Base-by-base conservation (phyloP, 2,888 invertebrate genomes). In the Gortyna flavago region DNA sequence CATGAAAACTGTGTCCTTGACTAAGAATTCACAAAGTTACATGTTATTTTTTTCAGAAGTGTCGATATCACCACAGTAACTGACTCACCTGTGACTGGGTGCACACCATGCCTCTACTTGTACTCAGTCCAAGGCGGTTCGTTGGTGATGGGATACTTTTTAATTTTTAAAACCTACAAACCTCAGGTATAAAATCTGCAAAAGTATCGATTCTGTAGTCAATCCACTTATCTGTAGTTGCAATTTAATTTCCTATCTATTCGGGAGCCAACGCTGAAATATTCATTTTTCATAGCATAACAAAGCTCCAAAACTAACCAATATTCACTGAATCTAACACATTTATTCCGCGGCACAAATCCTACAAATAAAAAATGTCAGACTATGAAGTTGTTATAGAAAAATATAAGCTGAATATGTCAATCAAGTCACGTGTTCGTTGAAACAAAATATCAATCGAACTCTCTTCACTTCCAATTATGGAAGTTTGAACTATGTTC, bases 391-490 rank as follows among this genome's bases (percentile, higher is more conserved):
- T 81, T 79, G 70, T 73, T 79, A 67, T 32, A 69, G 69, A 70
- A 75, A 84, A 82, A 79, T 75, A 78, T 32, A 72, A 77, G 71
- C 80, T 87, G 87, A 85, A 90, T 87, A 77, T 86, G 86, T 86
- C 89, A 90, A 90, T 90, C 89, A 88, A 85, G 85, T 75, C 80
- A 76, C 77, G 84, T 83, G 76, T 85, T 79, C 61, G 65, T 51
- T 83, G 72, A 69, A 74, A 75, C 62, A 76, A 85, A 86, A 83
- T 77, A 86, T 88, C 84, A 85, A 89, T 88, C 76, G 80, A 78
- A 83, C 71, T 85, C 85, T 86, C 87, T 88, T 88, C 87, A 84
- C 72, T 83, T 65, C 81, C 86, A 90, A 89, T 89, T 88, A 85
- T 48, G 74, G 65, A 54, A 67, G 84, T 51, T 66, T 59, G 38